Evolutionary conservation across 2,797 vertebrate species (phyloP), one percentile per base, ranked within the genome.

Genomic region (Cryptoprocta ferox): DNA sequence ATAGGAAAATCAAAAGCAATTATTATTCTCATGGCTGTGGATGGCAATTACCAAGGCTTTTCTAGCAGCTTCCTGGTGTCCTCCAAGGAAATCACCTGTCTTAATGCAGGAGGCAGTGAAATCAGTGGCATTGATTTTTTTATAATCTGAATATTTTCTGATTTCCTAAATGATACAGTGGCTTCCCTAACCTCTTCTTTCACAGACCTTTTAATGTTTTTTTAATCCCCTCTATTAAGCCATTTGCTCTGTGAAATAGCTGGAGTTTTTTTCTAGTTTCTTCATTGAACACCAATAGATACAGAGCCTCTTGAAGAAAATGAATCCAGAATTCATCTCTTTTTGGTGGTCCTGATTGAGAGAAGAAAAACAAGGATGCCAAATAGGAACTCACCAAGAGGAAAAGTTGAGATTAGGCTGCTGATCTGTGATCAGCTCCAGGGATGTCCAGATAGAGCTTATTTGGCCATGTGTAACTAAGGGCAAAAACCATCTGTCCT

Each of bases 161-260:
- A 76, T 87, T 94, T 96, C 30, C 39, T 80, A 79, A 70, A 89
- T 92, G 63, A n/a, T 80, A 85, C n/a, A 48, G 15, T 83, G 37
- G 8, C 53, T 7, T 89, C 9, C 21, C 65, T 83, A 66, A 48
- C 32, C 32, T 88, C 82, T 83, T 50, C 32, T 26, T 68, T 61
- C 30, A 75, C 15, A 24, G 15, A 14, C 3, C 32, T 45, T 68
- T 6, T 61, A 42, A 70, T 71, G 32, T 24, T 16, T 94, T 91
- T 82, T 53, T 2, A 48, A 39, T 56, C 4, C 61, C 16, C 11
- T 82, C 30, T 15, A 56, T 66, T 75, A 94, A 92, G 13, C 16
- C 18, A 35, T 59, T 56, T 59, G 8, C 37, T 94, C 32, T 79
- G 90, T 89, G 13, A 97, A 97, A 53, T 48, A 75, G 10, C 13